These are phyloP conservation scores for Grammomys surdaster DNA, from an alignment of 2,113 vertebrate species.

Conservation along the genomic window DNA sequence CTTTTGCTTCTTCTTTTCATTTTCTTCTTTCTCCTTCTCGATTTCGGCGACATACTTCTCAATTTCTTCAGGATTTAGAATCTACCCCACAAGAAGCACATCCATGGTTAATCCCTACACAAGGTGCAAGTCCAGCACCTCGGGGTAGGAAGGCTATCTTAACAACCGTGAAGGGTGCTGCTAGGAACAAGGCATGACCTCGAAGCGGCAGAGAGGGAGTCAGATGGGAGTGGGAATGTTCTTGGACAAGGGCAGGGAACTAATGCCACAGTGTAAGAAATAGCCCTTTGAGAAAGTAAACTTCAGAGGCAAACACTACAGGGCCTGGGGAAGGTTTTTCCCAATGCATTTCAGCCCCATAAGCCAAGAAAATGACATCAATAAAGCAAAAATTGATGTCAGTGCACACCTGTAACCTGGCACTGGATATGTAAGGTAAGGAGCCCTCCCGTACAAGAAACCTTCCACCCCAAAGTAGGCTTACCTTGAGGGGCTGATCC, in stretches of 20 bases:
- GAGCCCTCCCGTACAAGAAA: neutral
- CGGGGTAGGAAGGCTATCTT: accelerated
- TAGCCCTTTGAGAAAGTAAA: neutral
- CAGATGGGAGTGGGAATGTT: no score
- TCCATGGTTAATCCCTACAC: neutral
- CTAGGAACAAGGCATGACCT: neutral
- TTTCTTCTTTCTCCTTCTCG: conserved; percentile 94
- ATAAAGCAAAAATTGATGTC: neutral
- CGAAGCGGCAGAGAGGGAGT: neutral
- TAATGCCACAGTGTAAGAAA: no score
- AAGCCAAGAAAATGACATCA: neutral
- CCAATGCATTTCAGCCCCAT: neutral
- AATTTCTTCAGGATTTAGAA: conserved; percentile 92
- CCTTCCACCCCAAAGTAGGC: neutral
- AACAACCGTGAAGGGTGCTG: neutral
- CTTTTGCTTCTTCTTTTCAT: conserved; percentile 92
- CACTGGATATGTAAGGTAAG: neutral
- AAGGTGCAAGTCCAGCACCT: neutral
- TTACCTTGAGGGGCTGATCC: conserved; percentile 91
- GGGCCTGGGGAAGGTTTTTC: neutral
- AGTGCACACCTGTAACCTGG: neutral
- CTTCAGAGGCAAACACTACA: neutral
- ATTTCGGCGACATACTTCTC: conserved; percentile 92
- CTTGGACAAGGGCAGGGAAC: neutral
- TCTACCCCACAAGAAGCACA: conserved; percentile 78